Evolutionary conservation across 2,113 vertebrate genomes (phyloP), one percentile per base, ranked within the genome.

Genomic region (Coptodon rendalli): DNA sequence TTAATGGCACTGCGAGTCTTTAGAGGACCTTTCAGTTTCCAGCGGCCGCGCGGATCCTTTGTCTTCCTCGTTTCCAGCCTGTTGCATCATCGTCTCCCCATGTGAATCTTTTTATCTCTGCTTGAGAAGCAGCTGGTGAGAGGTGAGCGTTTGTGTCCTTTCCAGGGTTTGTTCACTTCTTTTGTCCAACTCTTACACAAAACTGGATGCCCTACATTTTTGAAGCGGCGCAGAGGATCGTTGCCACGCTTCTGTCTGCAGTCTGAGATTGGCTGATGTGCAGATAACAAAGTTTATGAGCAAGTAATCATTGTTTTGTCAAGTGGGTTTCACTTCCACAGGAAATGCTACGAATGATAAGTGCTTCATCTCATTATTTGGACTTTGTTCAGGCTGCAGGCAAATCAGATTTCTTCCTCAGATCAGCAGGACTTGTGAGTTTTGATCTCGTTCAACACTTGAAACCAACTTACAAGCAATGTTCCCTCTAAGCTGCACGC

Each of bases 21-120:
- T 53, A 56, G 40, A 86, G 71, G 56, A 83, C 14, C 76, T 38
- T 71, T 17, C 14, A 73, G 57, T 34, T 48, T 45, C n/a, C 48
- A n/a, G 6, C 43, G 22, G 40, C 68, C 14, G 6, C 4, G 9
- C 4, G 1, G 40, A 17, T 31, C 6, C 66, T 90, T 68, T 27
- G 83, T 90, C 83, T 84, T 82, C 82, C 45, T 73, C 36, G 56
- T 92, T 93, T 92, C 79, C 87, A 82, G 52, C 82, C 80, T n/a
- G 82, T 92, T 92, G 89, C 92, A 90, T 92, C 92, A 93, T 19
- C 5, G 17, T 54, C 34, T 79, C 50, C 68, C 76, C 66, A 5
- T 14, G 38, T 73, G 50, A 50, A 36, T 45, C 79, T 54, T 54
- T 68, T 83, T 9, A 54, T 56, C 83, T 79, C 6, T 13, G 36